Conservation (phyloP, 2,113 vertebrate species). For the Ciconia boyciana region DNA sequence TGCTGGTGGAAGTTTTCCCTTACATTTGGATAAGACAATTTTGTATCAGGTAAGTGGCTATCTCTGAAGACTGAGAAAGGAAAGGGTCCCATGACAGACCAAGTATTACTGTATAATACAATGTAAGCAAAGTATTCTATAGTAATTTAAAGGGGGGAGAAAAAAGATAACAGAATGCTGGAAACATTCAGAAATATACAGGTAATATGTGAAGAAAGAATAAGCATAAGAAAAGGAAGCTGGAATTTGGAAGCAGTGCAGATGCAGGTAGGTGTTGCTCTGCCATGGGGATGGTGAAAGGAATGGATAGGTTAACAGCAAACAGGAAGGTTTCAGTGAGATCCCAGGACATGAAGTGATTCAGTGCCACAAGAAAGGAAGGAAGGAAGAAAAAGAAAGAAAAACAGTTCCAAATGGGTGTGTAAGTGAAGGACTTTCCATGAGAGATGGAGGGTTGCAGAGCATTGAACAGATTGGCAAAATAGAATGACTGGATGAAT, state of each 20-base stretch:
- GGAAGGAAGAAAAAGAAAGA: neutral
- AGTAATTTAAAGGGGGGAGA: neutral
- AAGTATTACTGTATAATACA: neutral
- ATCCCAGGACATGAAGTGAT: neutral
- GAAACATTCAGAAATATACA: neutral
- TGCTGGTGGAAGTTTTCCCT: neutral
- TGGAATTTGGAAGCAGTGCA: neutral
- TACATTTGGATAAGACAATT: neutral
- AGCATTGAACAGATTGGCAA: neutral
- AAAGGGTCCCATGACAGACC: neutral
- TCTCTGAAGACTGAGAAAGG: neutral
- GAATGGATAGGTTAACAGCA: neutral
- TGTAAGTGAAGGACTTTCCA: neutral
- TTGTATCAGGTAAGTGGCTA: neutral
- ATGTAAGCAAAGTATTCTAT: neutral
- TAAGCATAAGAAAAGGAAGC: neutral
- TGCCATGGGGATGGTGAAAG: fast-evolving
- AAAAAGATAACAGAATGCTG: neutral
- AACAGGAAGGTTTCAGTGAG: neutral
- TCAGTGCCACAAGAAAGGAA: neutral
- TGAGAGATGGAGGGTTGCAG: neutral
- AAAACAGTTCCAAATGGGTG: neutral
- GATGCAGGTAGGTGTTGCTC: neutral
- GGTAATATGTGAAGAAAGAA: neutral
- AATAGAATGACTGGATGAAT: neutral